Conservation (phyloP, 1,140 invertebrate genomes). For the Achatina immaculata region DNA sequence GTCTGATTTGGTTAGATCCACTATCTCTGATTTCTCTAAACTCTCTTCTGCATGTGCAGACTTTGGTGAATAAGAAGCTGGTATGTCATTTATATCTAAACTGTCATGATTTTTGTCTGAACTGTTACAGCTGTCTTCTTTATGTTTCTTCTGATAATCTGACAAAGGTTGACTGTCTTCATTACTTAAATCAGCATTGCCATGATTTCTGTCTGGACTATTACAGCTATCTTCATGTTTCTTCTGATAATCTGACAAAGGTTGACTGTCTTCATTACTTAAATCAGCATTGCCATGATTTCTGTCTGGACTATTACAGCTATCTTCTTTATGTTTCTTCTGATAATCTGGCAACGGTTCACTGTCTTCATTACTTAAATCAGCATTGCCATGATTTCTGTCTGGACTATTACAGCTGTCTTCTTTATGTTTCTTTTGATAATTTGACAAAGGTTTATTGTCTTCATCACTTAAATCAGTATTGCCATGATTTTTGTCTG, state of each 20-base stretch:
- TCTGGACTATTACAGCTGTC: not conserved
- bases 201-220: not conserved
- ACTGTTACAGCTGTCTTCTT: not conserved
- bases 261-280: no score
- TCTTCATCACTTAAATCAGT: not conserved
- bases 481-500: not conserved
- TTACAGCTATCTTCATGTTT: not conserved
- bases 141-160: not conserved
- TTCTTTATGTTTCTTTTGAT: not conserved
- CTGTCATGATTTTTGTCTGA: not conserved
- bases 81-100: not conserved
- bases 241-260: not conserved
- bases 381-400: not conserved
- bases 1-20: no score
- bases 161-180: not conserved
- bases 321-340: no score
- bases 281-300: no score
- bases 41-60: not conserved
- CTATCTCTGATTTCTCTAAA: not conserved
- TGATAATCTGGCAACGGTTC: no score
- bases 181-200: not conserved
- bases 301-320: no score
- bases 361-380: no score
- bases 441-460: no score
- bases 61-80: not conserved